A percentile compares a stretch with the other conserved stretches of the same genome.
Conservation (phyloP, 2,797 vertebrate genomes). For the Lepus oiostolus region DNA sequence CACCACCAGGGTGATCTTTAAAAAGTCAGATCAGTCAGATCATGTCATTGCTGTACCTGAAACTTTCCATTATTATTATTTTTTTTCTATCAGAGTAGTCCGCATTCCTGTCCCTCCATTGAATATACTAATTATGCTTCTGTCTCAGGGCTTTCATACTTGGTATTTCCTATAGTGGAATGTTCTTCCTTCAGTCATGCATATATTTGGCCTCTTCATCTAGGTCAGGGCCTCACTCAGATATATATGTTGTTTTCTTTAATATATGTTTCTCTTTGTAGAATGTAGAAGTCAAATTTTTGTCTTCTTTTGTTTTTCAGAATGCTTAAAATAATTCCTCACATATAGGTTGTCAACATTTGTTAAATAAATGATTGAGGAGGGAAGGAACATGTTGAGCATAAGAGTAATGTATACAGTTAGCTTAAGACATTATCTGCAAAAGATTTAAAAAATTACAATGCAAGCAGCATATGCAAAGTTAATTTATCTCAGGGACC, state of each 20-base stretch:
- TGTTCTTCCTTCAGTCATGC: not conserved
- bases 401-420: not conserved
- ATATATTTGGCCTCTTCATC: not conserved
- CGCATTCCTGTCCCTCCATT: not conserved
- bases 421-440: not conserved
- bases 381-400: not conserved
- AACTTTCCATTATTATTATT: not conserved
- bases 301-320: not conserved
- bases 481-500: not conserved
- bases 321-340: not conserved
- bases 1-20: not conserved
- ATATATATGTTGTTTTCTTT: not conserved
- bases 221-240: not conserved
- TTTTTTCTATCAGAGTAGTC: not conserved
- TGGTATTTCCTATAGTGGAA: not conserved
- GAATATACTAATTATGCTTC: not conserved
- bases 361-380: not conserved
- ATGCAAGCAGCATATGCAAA: not conserved
- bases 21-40: slow-evolving; percentile 5
- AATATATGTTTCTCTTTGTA: not conserved
- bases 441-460: not conserved
- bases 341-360: not conserved
- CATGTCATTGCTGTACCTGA: not conserved
- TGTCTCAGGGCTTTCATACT: not conserved
- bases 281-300: slow-evolving; percentile 12